phyloP scores from a whole-genome alignment of 2,797 vertebrate genomes.

The Capromys pilorides region DNA sequence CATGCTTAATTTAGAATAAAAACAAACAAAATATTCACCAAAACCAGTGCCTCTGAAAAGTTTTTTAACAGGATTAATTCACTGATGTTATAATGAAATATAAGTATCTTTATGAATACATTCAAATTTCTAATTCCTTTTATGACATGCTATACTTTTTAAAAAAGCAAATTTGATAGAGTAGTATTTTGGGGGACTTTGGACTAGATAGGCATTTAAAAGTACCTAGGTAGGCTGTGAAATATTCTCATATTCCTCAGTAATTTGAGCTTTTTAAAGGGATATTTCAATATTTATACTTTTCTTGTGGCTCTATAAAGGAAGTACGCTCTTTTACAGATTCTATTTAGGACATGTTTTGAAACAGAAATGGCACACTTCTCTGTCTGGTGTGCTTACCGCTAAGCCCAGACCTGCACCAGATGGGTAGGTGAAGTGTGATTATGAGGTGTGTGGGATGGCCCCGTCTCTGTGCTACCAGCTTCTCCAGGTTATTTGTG shows the following conservation, averaged over 20 bases:
- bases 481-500: conserved; percentile 83
- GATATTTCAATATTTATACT: conserved; percentile 41
- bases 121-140: conserved; percentile 27
- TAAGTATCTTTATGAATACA: background rate
- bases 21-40: conserved; percentile 40
- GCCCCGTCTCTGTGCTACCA: conserved; percentile 84
- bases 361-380: conserved; percentile 77
- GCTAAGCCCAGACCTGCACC: conserved; percentile 86
- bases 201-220: background rate
- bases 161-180: background rate
- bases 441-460: conserved; percentile 86
- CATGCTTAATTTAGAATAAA: background rate
- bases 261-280: conserved; percentile 63
- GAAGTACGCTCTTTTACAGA: conserved; percentile 39
- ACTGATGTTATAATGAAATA: conserved; percentile 31
- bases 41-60: background rate
- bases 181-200: background rate
- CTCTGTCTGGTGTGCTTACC: conserved; percentile 72
- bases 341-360: conserved; percentile 68
- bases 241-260: conserved; percentile 1
- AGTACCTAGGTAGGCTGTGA: conserved; percentile 15
- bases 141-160: conserved; percentile 3
- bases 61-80: conserved; percentile 31
- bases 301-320: conserved; percentile 14
- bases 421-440: conserved; percentile 89